A percentile compares a stretch with the other conserved stretches of the same genome.
Evolutionary conservation across 23 tunicate genomes (phyloP).

Genomic region (Ciona savignyi): DNA sequence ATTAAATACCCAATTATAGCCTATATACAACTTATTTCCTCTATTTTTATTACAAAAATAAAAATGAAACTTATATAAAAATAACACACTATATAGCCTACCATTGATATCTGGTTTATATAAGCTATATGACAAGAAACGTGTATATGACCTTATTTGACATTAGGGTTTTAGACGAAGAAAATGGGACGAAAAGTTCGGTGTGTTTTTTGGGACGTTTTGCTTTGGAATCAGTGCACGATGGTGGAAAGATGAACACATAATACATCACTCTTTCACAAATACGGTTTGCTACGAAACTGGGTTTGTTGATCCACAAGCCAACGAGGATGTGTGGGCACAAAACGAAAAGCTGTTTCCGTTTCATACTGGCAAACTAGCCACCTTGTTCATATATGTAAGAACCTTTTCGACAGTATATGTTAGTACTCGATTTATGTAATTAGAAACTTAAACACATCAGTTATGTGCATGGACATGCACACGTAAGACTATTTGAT

Average conservation of each 20-base stretch:
- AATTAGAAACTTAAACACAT: too few relatives aligned
- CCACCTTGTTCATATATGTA: conserved; percentile 30
- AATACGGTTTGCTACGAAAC: conserved; percentile 56
- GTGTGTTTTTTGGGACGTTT: conserved; percentile 80
- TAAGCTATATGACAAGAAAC: background rate
- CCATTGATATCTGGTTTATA: background rate
- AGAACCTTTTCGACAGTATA: too few relatives aligned
- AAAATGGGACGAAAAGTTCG: conserved; percentile 52
- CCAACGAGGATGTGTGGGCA: conserved; percentile 69
- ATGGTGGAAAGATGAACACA: conserved; percentile 93
- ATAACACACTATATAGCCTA: background rate
- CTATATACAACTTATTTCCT: too few relatives aligned
- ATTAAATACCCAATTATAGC: too few relatives aligned
- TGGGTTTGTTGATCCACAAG: conserved; percentile 77
- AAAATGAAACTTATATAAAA: background rate
- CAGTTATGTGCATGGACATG: too few relatives aligned
- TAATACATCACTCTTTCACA: conserved; percentile 75
- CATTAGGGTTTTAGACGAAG: conserved; percentile 3
- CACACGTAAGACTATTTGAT: too few relatives aligned
- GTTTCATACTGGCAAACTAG: conserved; percentile 5
- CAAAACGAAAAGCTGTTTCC: conserved; percentile 84
- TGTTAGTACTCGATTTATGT: too few relatives aligned
- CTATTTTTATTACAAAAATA: background rate
- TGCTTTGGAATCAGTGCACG: conserved; percentile 88
- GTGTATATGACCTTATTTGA: background rate